phyloP scores from a whole-genome alignment of 2,888 invertebrate species.

The Thera obeliscata region DNA sequence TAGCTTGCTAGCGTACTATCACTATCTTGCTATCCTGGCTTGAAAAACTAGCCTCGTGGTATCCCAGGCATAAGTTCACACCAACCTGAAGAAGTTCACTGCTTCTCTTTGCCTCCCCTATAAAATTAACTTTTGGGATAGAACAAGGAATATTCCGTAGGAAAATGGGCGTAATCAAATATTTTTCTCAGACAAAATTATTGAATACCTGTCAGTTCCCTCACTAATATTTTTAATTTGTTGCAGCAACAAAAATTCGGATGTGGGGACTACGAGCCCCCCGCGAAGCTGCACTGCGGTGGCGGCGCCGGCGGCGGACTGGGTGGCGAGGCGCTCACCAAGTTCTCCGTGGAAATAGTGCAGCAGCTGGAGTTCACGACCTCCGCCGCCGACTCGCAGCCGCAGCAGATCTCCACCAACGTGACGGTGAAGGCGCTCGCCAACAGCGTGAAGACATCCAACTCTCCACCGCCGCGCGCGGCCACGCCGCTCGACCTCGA shows the following conservation, averaged over 20 bases:
- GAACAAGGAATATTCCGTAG: too few relatives aligned
- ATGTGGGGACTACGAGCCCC: constrained; percentile 90
- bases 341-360: constrained; percentile 96
- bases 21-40: too few relatives aligned
- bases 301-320: constrained; percentile 70
- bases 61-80: too few relatives aligned
- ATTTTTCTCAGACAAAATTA: too few relatives aligned
- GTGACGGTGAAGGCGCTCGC: constrained; percentile 91
- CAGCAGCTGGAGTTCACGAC: constrained; percentile 96
- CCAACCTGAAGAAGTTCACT: too few relatives aligned
- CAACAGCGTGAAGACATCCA: constrained; percentile 78
- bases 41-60: too few relatives aligned
- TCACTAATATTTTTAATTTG: constrained; percentile 43
- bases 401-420: constrained; percentile 95
- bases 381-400: constrained; percentile 93
- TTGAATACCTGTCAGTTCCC: too few relatives aligned
- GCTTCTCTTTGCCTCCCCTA: too few relatives aligned
- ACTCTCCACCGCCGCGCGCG: constrained; percentile 84
- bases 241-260: constrained; percentile 93
- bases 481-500: constrained; percentile 93
- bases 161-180: too few relatives aligned
- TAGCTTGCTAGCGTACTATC: too few relatives aligned
- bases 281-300: constrained; percentile 88
- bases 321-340: constrained; percentile 84
- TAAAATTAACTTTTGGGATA: too few relatives aligned